These are phyloP conservation scores for Antheraea yamamai DNA, from an alignment of 2,888 invertebrate genomes.

Conservation along the genomic window DNA sequence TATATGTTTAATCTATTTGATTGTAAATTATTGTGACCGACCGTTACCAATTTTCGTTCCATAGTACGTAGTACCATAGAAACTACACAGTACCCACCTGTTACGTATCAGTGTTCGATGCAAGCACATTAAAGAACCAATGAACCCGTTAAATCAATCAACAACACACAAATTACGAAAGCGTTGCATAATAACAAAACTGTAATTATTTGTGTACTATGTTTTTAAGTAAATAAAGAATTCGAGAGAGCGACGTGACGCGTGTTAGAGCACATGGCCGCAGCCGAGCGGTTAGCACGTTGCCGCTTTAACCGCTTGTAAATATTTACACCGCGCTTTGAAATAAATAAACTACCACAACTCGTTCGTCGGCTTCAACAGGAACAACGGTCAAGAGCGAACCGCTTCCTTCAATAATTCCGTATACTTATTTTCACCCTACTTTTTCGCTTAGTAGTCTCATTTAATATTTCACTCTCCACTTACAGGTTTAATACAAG, in stretches of 20 bases:
- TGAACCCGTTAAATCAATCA: slow-evolving; percentile 4
- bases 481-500: not conserved
- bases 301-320: not conserved
- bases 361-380: not conserved
- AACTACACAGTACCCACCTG: slow-evolving; percentile 4
- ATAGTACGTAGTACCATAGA: not conserved
- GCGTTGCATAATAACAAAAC: not conserved
- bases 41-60: not conserved
- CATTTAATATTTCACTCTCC: not conserved
- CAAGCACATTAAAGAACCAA: slow-evolving; percentile 10
- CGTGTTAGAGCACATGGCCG: too few relatives aligned
- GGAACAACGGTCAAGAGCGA: not conserved
- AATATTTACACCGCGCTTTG: not conserved
- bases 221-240: slow-evolving; percentile 2
- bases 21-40: not conserved
- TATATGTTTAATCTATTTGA: not conserved
- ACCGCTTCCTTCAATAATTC: not conserved
- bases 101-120: slow-evolving; percentile 1
- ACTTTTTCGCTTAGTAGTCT: not conserved
- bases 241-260: not conserved
- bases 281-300: not conserved
- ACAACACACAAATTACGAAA: not conserved
- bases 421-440: not conserved
- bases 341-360: not conserved
- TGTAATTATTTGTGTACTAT: slow-evolving; percentile 5